Percentiles rank a stretch among this genome's conserved stretches.
phyloP scores from a whole-genome alignment of 2,113 vertebrate genomes.

The Oncorhynchus mykiss region DNA sequence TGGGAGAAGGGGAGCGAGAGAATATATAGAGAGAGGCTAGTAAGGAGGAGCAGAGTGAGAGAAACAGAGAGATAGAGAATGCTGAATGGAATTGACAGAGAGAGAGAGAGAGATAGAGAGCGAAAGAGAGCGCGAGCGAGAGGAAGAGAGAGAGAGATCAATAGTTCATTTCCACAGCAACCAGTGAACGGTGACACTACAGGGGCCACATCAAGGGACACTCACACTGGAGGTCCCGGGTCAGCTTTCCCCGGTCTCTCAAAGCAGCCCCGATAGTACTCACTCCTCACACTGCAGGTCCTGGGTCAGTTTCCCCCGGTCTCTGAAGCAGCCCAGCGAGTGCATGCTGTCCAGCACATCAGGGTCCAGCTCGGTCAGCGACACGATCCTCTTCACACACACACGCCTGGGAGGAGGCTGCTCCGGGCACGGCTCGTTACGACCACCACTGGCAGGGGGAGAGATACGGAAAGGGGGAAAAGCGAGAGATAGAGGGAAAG shows the following conservation, averaged over 20 bases:
- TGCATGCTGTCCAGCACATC: slow-evolving; percentile 90
- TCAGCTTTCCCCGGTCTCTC: too few species aligned
- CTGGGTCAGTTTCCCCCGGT: slow-evolving; percentile 79
- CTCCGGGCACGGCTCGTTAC: slow-evolving; percentile 84
- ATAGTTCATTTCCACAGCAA: not conserved
- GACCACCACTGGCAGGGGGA: slow-evolving; percentile 71
- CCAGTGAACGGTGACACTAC: too few species aligned
- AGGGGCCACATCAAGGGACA: too few species aligned
- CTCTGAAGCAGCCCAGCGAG: slow-evolving; percentile 88
- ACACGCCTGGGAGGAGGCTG: slow-evolving; percentile 81
- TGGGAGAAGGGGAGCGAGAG: too few species aligned
- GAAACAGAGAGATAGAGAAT: not conserved
- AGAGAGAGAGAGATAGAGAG: too few species aligned
- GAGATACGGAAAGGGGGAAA: not conserved
- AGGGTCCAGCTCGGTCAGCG: slow-evolving; percentile 84
- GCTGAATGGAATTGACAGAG: too few species aligned
- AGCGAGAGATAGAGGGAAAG: not conserved
- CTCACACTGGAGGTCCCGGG: too few species aligned
- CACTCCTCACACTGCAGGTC: slow-evolving; percentile 10
- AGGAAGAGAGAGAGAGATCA: not conserved
- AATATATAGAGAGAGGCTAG: too few species aligned
- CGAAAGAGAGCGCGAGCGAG: too few species aligned
- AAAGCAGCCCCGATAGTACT: not conserved
- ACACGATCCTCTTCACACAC: slow-evolving; percentile 79
- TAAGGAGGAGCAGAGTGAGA: too few species aligned